phyloP scores from a whole-genome alignment of 2,113 vertebrate species.

The Hypocryptadius cinnamomeus region DNA sequence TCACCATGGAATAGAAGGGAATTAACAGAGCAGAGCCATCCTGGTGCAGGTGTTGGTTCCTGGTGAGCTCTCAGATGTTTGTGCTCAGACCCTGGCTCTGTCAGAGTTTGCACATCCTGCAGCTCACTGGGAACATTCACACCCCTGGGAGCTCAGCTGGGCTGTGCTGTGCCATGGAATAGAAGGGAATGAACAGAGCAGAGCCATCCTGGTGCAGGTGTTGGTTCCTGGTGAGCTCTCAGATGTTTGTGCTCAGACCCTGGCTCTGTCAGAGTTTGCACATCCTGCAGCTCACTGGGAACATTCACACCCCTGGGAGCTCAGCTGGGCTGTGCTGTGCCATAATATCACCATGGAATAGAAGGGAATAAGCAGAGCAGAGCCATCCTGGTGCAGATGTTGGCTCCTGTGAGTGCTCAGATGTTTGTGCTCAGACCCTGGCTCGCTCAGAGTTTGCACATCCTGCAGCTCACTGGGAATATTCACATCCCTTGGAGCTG shows the following conservation, averaged over 20 bases:
- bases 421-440: accelerated
- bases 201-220: background rate
- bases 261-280: background rate
- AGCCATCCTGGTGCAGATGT: background rate
- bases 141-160: background rate
- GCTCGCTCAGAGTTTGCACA: accelerated
- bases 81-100: accelerated
- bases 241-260: accelerated
- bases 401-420: no score
- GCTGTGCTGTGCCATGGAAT: accelerated
- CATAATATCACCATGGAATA: accelerated
- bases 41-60: background rate
- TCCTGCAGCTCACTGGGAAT: background rate
- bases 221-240: background rate
- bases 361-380: background rate
- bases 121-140: no score
- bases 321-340: no score
- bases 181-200: background rate
- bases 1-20: accelerated
- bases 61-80: accelerated
- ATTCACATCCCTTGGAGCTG: background rate
- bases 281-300: background rate
- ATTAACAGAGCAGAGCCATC: background rate
- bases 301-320: background rate
- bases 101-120: background rate